These are phyloP conservation scores for Hypomecis atomaria DNA, from an alignment of 2,888 invertebrate species.

Conservation along the genomic window DNA sequence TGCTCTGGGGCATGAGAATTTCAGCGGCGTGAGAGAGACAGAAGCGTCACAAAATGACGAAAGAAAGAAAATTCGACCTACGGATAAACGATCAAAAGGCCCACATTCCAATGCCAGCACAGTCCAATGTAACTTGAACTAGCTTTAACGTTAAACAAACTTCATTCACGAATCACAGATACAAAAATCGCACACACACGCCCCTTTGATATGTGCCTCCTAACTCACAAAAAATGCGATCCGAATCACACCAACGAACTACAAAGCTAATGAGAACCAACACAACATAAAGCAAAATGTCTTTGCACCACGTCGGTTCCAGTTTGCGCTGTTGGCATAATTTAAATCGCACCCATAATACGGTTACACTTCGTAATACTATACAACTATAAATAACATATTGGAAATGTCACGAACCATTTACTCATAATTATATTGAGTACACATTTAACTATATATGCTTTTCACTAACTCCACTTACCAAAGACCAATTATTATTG, in stretches of 20 bases:
- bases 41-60: too few relatives aligned
- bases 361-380: slow-evolving; percentile 41
- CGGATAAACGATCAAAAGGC: background rate
- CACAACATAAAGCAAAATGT: too few relatives aligned
- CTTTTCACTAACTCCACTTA: background rate
- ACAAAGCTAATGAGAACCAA: too few relatives aligned
- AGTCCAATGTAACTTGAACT: background rate
- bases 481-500: background rate
- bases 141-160: slow-evolving; percentile 44
- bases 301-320: too few relatives aligned
- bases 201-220: slow-evolving; percentile 39
- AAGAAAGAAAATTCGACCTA: background rate
- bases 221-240: slow-evolving; percentile 26
- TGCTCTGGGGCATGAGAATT: too few relatives aligned
- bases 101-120: slow-evolving; percentile 1
- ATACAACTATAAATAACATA: slow-evolving; percentile 62
- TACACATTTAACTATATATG: slow-evolving; percentile 54
- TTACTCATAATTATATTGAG: slow-evolving; percentile 68
- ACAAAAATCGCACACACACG: slow-evolving; percentile 59
- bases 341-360: slow-evolving; percentile 4
- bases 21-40: too few relatives aligned
- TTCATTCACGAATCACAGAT: slow-evolving; percentile 78
- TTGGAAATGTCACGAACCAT: slow-evolving; percentile 83
- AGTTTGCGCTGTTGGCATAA: too few relatives aligned
- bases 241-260: too few relatives aligned